Evolutionary conservation across 1,140 invertebrate genomes (phyloP), one percentile per base, ranked within the genome.

Genomic region (Drosophila orena): DNA sequence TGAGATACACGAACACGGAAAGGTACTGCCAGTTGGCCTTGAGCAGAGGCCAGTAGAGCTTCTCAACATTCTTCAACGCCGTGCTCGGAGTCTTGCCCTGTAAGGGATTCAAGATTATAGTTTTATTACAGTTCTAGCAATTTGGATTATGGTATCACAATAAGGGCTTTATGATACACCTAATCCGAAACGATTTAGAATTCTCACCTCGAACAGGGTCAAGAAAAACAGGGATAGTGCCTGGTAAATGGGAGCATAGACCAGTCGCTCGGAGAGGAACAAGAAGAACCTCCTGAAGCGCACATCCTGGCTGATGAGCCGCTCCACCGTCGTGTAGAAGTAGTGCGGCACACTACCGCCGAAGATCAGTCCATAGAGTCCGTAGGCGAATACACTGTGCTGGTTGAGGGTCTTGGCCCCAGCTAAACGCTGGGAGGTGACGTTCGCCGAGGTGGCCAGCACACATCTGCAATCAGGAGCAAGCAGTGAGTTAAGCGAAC

Each of bases 271-370:
- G 64, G 96, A 93, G 12, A 96, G 57, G 64, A 96, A 93, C 22
- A 91, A 59, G 54, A 81, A 73, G 75, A 93, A 71, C 42, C 91
- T 65, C 17, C 81, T 77, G 35, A 92, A 90, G 27, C 78, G 83
- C 11, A 90, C 24, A 64, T 92, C 81, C n/a, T 84, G 55, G 12
- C 40, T 50, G 15, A 92, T 79, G 14, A 94, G 57, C 40, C 91
- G 92, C 69, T 95, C 95, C 43, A 95, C 78, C 15, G 93, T 93
- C 64, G 93, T 92, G 80, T 95, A 96, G 86, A 96, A 96, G 77
- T 94, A 96, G 91, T 96, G 96, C 5, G 96, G 96, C 2, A 96
- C 92, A 17, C 94, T 93, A 5, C 96, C 96, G 30, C 96, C 96
- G 92, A 96, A 96, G 12, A 96, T 76, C 20, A 96, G 92, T 27